Conservation (phyloP, 2,113 vertebrate species). For the Sialia sialis region DNA sequence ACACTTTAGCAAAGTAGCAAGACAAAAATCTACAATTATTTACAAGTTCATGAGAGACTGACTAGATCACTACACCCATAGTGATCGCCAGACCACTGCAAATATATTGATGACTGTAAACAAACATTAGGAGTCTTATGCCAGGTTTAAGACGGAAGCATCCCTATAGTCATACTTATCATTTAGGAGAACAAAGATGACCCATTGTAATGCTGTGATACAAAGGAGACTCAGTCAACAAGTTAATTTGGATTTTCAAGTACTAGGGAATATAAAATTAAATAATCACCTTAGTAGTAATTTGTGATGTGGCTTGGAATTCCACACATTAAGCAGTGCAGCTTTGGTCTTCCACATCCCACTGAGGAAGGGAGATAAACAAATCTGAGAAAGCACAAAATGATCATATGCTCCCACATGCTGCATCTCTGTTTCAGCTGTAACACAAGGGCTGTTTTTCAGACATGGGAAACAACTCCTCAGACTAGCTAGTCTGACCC, state of each 20-base stretch:
- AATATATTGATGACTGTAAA: neutral
- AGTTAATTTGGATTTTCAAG: neutral
- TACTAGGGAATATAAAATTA: neutral
- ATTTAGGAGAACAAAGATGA: neutral
- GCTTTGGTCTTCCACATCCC: neutral
- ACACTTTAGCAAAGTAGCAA: neutral
- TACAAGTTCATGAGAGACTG: neutral
- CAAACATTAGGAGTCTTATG: neutral
- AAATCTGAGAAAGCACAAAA: neutral
- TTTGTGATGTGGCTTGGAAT: neutral
- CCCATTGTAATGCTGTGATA: neutral
- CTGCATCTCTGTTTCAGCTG: neutral
- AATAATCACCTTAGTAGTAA: neutral
- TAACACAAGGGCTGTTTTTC: neutral
- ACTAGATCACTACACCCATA: neutral
- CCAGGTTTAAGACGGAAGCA: neutral
- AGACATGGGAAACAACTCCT: neutral
- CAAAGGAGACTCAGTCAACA: neutral
- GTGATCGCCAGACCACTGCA: neutral
- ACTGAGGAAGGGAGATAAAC: neutral
- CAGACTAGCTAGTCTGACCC: neutral
- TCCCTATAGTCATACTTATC: neutral
- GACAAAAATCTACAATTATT: neutral
- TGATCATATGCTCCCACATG: neutral
- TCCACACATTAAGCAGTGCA: neutral